Percentiles rank a stretch among this genome's conserved stretches.
Evolutionary conservation across 2,797 vertebrate genomes (phyloP).

Genomic region (Microctenopoma lineatum): DNA sequence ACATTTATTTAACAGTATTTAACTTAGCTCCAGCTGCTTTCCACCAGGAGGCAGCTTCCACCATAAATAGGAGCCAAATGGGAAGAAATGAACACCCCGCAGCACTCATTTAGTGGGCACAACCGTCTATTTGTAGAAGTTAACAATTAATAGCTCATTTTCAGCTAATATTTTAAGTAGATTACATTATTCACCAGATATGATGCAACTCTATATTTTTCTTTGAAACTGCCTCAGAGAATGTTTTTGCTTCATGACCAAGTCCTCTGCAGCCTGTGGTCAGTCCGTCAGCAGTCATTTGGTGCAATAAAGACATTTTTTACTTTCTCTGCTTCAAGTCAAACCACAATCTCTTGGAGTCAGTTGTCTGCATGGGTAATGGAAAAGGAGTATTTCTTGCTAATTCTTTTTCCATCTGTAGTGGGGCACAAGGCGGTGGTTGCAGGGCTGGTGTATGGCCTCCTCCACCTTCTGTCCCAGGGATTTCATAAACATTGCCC

Average conservation of each 20-base stretch:
- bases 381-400: constrained; percentile 75
- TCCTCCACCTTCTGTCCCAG: constrained; percentile 5
- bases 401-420: constrained; percentile 76
- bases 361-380: constrained; percentile 78
- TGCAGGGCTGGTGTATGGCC: constrained; percentile 23
- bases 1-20: constrained; percentile 12
- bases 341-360: constrained; percentile 81
- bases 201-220: constrained; percentile 59
- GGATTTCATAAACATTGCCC: constrained; percentile 11
- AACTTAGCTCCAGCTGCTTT: constrained; percentile 43
- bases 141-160: constrained; percentile 48
- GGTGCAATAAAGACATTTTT: constrained; percentile 68
- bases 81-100: constrained; percentile 40
- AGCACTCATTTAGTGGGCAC: constrained; percentile 15
- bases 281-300: constrained; percentile 75
- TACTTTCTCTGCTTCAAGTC: constrained; percentile 43
- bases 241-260: constrained; percentile 50
- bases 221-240: constrained; percentile 48
- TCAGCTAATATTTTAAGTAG: constrained; percentile 40
- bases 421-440: constrained; percentile 37
- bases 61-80: constrained; percentile 25
- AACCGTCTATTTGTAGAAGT: constrained; percentile 32
- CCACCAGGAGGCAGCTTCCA: constrained; percentile 51
- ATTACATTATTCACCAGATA: constrained; percentile 26
- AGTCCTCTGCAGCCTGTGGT: constrained; percentile 68